Evolutionary conservation across 1,140 invertebrate species (phyloP), one percentile per base, ranked within the genome.

Genomic region (Latrodectus geometricus): DNA sequence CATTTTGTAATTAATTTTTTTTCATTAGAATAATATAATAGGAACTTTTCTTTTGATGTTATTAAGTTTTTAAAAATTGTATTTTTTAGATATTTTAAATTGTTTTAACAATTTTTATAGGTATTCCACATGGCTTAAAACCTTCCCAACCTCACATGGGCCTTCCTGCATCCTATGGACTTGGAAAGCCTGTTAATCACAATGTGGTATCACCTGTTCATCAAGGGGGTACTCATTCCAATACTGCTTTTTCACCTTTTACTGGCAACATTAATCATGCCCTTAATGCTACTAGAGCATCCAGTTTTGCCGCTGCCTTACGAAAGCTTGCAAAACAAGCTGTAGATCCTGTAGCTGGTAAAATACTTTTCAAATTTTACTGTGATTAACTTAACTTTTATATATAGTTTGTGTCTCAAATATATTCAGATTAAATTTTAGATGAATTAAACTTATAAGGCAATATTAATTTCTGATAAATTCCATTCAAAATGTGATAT

Each of bases 241-340:
- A 20, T 68, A 48, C 74, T 17, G 56, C 49, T 11, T 84, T 84
- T n/a, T 66, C 75, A 11, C 73, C 87, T n/a, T 84, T 78, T 68
- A 20, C 48, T 7, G 74, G 52, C 48, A 76, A 54, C 15, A 72
- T 52, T 17, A 83, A 88, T 69, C 70, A 80, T 20, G 81, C 87
- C n/a, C 52, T 88, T 9, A 78, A 72, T 66, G 80, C 87, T 9
- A 83, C 87, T n/a, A 56, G 87, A 20, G 91, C 90, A 4, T 92
- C 92, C 61, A 93, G 94, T 50, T 96, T 96, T 91, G 95, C 95
- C 35, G 95, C 95, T 8, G 95, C 95, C 8, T 91, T 96, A 80
- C 92, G 95, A 83, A 95, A 95, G 90, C 91, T 96, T 83, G 95
- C 95, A 68, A 95, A 96, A 90, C 95, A 96, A 90, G 95, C 95